A percentile compares a stretch with the other conserved stretches of the same genome.
phyloP scores from a whole-genome alignment of 2,888 invertebrate species.

The Diachrysia chrysitis region DNA sequence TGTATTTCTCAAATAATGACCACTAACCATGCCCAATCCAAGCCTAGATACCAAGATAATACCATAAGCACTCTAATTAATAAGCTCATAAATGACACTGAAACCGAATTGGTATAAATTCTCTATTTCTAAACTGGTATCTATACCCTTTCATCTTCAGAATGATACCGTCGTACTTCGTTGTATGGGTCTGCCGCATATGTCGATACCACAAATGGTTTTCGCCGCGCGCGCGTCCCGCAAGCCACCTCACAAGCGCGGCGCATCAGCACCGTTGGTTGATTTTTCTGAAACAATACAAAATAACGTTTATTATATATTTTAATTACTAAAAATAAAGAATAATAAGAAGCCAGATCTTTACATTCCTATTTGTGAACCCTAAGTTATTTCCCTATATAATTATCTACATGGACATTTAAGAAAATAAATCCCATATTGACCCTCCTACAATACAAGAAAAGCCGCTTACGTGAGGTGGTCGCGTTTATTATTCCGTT shows the following conservation, averaged over 20 bases:
- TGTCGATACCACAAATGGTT: slow-evolving; percentile 72
- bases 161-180: slow-evolving; percentile 69
- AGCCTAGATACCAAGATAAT: too few relatives aligned
- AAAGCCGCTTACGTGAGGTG: slow-evolving; percentile 65
- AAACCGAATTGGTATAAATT: neutral
- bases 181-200: slow-evolving; percentile 66
- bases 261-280: slow-evolving; percentile 78
- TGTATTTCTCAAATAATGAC: too few relatives aligned
- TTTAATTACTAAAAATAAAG: neutral
- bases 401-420: slow-evolving; percentile 35
- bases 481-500: slow-evolving; percentile 53
- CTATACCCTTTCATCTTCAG: slow-evolving; percentile 80
- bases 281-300: slow-evolving; percentile 74
- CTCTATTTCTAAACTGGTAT: slow-evolving; percentile 9
- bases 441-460: slow-evolving; percentile 53
- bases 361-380: neutral
- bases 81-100: neutral
- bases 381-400: neutral
- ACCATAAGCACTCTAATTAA: neutral
- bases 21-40: too few relatives aligned
- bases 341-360: neutral
- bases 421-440: slow-evolving; percentile 43
- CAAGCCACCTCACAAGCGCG: slow-evolving; percentile 83
- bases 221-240: slow-evolving; percentile 70
- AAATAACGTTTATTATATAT: slow-evolving; percentile 25